phyloP scores from a whole-genome alignment of 2,888 invertebrate genomes.

The Sarcophaga subvicina region DNA sequence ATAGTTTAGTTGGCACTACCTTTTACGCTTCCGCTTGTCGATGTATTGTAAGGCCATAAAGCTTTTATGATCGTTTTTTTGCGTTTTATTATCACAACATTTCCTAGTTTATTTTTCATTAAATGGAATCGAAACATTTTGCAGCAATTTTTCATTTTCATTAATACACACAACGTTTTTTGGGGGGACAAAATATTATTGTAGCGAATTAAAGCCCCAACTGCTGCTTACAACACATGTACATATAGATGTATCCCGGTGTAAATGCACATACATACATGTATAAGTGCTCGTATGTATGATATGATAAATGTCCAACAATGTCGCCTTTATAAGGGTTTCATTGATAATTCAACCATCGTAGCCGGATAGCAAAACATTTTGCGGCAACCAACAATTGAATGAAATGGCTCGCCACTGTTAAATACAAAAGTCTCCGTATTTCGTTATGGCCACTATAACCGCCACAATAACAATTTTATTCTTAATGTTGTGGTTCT shows the following conservation, averaged over 20 bases:
- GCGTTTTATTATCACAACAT: too few species aligned
- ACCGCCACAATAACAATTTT: constrained; percentile 8
- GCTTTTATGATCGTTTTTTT: too few species aligned
- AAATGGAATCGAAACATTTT: too few species aligned
- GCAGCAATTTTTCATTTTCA: too few species aligned
- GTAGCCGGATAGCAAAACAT: constrained; percentile 41
- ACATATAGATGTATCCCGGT: neutral
- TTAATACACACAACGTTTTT: too few species aligned
- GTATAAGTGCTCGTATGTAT: neutral
- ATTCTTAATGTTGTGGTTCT: constrained; percentile 25
- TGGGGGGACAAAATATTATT: too few species aligned
- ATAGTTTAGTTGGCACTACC: too few species aligned
- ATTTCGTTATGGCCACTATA: neutral
- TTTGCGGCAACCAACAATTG: neutral
- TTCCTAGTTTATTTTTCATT: too few species aligned
- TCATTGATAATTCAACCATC: constrained; percentile 39
- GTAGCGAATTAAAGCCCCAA: too few species aligned
- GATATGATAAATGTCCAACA: neutral
- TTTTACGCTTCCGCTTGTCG: too few species aligned
- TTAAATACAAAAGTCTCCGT: neutral
- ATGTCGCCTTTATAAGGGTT: neutral
- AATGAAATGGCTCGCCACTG: neutral
- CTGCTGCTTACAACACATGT: too few species aligned
- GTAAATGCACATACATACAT: neutral
- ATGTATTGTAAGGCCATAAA: too few species aligned